Conservation (phyloP, 1,140 invertebrate species). For the Solenopsis fugax region DNA sequence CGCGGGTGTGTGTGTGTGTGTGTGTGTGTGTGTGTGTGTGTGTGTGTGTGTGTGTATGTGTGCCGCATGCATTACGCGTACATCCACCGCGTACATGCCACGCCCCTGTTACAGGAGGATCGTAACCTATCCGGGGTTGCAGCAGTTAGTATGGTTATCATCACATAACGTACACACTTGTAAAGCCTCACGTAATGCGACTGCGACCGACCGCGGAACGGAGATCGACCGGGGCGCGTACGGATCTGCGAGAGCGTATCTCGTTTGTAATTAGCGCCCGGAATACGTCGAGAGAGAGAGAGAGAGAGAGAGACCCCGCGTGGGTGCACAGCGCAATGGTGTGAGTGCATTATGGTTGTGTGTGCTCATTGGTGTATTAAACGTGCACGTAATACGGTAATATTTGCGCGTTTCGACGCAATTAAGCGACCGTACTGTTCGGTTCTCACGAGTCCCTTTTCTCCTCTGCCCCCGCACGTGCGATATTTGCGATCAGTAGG, state of each 20-base stretch:
- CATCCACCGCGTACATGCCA: slow-evolving; percentile 47
- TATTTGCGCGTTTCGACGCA: slow-evolving; percentile 64
- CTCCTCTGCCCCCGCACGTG: neutral
- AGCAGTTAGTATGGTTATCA: slow-evolving; percentile 43
- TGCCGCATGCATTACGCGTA: slow-evolving; percentile 32
- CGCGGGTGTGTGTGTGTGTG: neutral
- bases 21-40: too few relatives aligned
- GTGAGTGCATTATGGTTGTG: slow-evolving; percentile 14
- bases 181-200: slow-evolving; percentile 3
- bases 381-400: slow-evolving; percentile 48
- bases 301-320: neutral
- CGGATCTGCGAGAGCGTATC: slow-evolving; percentile 43
- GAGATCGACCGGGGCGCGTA: neutral
- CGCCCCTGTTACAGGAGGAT: slow-evolving; percentile 58
- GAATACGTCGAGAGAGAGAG: slow-evolving; percentile 9
- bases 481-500: slow-evolving; percentile 29
- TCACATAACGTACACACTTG: slow-evolving; percentile 47
- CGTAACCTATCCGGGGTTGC: slow-evolving; percentile 59
- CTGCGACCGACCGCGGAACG: neutral
- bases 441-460: slow-evolving; percentile 64
- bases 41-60: too few relatives aligned
- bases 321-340: neutral
- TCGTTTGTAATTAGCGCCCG: slow-evolving; percentile 73
- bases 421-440: slow-evolving; percentile 68
- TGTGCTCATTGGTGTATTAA: slow-evolving; percentile 3